phyloP scores from a whole-genome alignment of 64 coral and sea anemone species.

The Platygyra sinensis region DNA sequence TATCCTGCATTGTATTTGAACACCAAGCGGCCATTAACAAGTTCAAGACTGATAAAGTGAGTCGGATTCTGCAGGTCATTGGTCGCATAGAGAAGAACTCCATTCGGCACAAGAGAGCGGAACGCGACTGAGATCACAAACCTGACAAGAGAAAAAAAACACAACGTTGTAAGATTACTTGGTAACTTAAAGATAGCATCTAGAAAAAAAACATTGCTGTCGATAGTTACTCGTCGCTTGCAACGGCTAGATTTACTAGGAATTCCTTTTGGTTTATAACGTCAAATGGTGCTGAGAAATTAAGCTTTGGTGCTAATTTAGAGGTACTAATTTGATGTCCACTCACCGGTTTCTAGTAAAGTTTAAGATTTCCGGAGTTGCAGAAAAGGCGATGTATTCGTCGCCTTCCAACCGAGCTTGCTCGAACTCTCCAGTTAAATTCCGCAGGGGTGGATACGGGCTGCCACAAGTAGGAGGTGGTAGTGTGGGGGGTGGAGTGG shows the following conservation, averaged over 20 bases:
- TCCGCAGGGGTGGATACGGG: conserved; percentile 49
- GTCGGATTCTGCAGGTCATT: conserved; percentile 50
- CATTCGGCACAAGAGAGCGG: conserved; percentile 91
- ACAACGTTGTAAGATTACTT: neutral
- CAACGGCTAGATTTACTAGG: too few relatives aligned
- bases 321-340: too few relatives aligned
- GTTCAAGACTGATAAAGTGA: conserved; percentile 79
- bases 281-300: too few relatives aligned
- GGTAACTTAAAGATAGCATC: too few relatives aligned
- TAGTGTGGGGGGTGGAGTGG: conserved; percentile 81
- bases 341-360: conserved; percentile 62
- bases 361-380: conserved; percentile 49
- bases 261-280: too few relatives aligned
- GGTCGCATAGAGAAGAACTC: conserved; percentile 74
- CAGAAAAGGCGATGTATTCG: conserved; percentile 62
- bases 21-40: conserved; percentile 81
- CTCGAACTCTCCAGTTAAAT: conserved; percentile 38
- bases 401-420: conserved; percentile 45
- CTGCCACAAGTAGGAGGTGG: conserved; percentile 82
- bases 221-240: too few relatives aligned
- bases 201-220: neutral
- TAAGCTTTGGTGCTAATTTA: too few relatives aligned
- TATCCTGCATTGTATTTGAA: conserved; percentile 79
- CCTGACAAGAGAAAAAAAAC: conserved; percentile 24
- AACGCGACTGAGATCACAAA: conserved; percentile 74